Percentiles rank a stretch among this genome's conserved stretches.
phyloP scores from a whole-genome alignment of 2,797 vertebrate genomes.

The Gymnothorax javanicus region DNA sequence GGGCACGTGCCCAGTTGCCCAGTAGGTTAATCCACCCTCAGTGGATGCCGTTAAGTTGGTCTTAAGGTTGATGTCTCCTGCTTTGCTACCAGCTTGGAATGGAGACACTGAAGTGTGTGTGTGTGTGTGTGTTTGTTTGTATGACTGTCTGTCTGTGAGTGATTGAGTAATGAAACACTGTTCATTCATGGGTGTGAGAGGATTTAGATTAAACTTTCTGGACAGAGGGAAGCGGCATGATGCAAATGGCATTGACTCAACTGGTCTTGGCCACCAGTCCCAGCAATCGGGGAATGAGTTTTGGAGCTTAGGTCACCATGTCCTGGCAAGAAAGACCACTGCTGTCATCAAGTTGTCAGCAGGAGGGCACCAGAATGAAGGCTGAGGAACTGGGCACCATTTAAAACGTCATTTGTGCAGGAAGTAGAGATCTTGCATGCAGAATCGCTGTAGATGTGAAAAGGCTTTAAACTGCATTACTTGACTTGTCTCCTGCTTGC shows the following conservation, averaged over 20 bases:
- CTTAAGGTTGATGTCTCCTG: too few species aligned
- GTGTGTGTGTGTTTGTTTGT: neutral
- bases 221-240: constrained; percentile 35
- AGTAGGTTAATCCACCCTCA: too few species aligned
- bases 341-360: constrained; percentile 1
- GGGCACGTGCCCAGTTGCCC: too few species aligned
- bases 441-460: too few species aligned
- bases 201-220: too few species aligned
- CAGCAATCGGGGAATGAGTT: neutral
- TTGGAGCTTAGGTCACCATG: neutral
- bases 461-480: too few species aligned
- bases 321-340: neutral
- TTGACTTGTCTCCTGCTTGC: too few species aligned
- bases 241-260: constrained; percentile 19
- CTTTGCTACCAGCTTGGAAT: neutral
- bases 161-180: too few species aligned
- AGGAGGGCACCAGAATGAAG: neutral
- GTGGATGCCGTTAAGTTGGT: too few species aligned
- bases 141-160: too few species aligned
- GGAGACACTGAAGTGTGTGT: neutral
- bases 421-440: too few species aligned
- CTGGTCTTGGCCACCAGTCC: neutral
- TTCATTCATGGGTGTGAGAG: too few species aligned
- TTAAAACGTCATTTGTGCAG: neutral
- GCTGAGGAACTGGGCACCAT: neutral